Evolutionary conservation across 2,797 vertebrate species (phyloP).

Genomic region (Hippoglossus hippoglossus): DNA sequence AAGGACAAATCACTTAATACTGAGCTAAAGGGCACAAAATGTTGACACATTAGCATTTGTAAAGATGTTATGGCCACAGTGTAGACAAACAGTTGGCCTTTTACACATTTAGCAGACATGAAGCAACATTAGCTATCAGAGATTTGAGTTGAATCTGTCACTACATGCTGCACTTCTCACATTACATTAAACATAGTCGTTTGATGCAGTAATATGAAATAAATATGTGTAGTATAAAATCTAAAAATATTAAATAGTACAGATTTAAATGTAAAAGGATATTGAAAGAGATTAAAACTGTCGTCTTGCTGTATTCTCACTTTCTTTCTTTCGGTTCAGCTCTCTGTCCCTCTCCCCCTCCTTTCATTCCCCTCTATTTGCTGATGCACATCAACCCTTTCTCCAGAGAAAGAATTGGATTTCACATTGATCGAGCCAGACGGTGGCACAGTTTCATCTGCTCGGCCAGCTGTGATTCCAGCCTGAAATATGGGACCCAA

Average conservation of each 20-base stretch:
- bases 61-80: too few species aligned
- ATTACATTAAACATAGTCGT: not conserved
- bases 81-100: too few species aligned
- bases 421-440: conserved; percentile 14
- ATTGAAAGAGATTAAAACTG: not conserved
- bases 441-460: conserved; percentile 36
- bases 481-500: conserved; percentile 20
- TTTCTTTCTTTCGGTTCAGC: too few species aligned
- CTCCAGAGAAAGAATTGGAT: not conserved
- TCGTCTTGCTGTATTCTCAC: too few species aligned
- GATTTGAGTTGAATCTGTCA: too few species aligned
- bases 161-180: too few species aligned
- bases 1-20: too few species aligned
- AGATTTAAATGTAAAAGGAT: not conserved
- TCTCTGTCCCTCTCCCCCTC: not conserved
- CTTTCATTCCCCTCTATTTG: not conserved
- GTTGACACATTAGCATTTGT: too few species aligned
- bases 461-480: conserved; percentile 42
- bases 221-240: too few species aligned
- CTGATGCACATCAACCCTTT: not conserved
- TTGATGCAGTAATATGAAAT: not conserved
- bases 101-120: not conserved
- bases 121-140: not conserved
- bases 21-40: too few species aligned
- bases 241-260: not conserved